Conservation (phyloP, 2,888 invertebrate genomes). For the Hymenopus coronatus region DNA sequence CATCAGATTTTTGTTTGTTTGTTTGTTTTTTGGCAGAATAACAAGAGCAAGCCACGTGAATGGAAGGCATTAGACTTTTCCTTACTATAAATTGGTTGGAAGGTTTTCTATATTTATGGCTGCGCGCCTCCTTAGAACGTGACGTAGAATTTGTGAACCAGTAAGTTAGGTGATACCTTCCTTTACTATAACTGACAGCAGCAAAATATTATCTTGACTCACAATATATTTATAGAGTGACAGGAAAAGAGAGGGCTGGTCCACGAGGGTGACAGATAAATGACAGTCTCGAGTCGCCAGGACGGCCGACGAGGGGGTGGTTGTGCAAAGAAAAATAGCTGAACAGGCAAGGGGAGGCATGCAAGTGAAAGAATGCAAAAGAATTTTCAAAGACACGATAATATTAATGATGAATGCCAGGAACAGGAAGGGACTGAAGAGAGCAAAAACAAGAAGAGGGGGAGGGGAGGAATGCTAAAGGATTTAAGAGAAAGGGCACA, state of each 20-base stretch:
- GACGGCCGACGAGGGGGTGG: neutral
- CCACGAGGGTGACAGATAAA: neutral
- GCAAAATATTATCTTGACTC: neutral
- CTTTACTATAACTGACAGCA: neutral
- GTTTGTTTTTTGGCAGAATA: too few relatives aligned
- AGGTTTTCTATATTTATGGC: too few relatives aligned
- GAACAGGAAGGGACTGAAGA: neutral
- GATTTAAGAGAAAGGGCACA: neutral
- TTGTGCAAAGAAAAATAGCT: neutral
- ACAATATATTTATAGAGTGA: neutral
- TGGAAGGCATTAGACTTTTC: too few relatives aligned
- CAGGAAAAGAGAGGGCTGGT: neutral
- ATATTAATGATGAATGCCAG: neutral
- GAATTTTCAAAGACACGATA: neutral
- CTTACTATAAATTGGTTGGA: too few relatives aligned
- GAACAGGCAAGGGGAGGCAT: neutral
- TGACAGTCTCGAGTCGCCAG: neutral
- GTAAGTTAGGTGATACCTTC: neutral
- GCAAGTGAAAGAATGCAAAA: neutral
- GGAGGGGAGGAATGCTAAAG: neutral
- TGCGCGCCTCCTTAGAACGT: too few relatives aligned
- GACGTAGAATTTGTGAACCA: too few relatives aligned
- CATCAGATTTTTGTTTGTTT: too few relatives aligned
- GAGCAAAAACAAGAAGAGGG: neutral
- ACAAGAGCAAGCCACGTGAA: too few relatives aligned